Evolutionary conservation across 2,113 vertebrate species (phyloP), one percentile per base, ranked within the genome.

Genomic region (Silurus meridionalis): DNA sequence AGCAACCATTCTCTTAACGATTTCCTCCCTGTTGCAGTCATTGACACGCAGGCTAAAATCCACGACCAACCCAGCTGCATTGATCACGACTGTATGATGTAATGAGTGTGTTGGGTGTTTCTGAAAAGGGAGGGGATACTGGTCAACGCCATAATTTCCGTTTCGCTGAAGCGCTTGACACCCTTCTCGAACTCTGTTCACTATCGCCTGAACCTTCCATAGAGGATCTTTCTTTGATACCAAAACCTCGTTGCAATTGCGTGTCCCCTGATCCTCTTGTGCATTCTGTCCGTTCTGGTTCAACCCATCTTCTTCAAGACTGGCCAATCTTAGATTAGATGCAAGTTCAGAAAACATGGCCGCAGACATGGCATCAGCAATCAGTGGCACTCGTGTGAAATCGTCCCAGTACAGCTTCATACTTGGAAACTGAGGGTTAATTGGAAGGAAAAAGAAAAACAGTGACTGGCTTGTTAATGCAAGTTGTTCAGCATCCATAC

Each of bases 341-440:
- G 91, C 90, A 60, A 95, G 89, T 87, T 94, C 89, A 0, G 91
- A 90, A 82, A 95, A 96, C 69, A 92, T 92, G 60, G 91, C 87
- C 60, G 91, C 85, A 1, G 92, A 69, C 93, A 96, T 93, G 89
- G 95, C 91, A 10, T 95, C 94, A 37, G 94, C 91, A 87, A 96
- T 90, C 84, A 96, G 79, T 7, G 94, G 91, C 60, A 96, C 94
- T 88, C 93, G 92, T 15, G 95, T 96, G 57, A 92, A 89, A 81
- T 94, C 89, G 77, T 95, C 92, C 95, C 95, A 96, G 90, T 95
- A 96, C 52, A 96, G 93, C 86, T 81, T 93, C 10, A 89, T 87
- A 89, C 92, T 93, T 55, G 95, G 95, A 90, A 95, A 96, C 95
- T 95, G n/a, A 61, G 60, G 84, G 72, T 87, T 85, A 72, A 55